Conservation (phyloP, 2,888 invertebrate species). For the Lottia scabra region DNA sequence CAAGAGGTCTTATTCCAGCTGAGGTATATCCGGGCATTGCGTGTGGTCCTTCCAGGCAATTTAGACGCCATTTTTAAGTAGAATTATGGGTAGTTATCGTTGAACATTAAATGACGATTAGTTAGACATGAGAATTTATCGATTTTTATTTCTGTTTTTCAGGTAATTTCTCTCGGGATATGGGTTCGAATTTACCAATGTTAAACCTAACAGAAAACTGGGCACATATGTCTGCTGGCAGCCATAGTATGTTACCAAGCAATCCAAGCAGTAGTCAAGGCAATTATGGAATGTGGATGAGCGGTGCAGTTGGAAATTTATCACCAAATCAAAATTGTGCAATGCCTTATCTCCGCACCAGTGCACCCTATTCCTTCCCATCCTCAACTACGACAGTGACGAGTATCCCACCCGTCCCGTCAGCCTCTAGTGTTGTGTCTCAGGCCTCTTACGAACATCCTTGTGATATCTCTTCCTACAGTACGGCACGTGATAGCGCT, state of each 20-base stretch:
- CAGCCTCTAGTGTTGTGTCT: slow-evolving; percentile 34
- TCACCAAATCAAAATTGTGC: slow-evolving; percentile 61
- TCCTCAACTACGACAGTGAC: slow-evolving; percentile 41
- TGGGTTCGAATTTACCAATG: slow-evolving; percentile 53
- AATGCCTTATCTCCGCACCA: slow-evolving; percentile 56
- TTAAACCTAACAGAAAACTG: slow-evolving; percentile 58
- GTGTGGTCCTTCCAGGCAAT: neutral
- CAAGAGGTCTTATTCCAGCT: neutral
- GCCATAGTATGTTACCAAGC: slow-evolving; percentile 43
- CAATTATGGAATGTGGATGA: slow-evolving; percentile 60
- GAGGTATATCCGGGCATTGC: neutral
- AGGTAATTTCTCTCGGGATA: slow-evolving; percentile 53
- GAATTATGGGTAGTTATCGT: neutral
- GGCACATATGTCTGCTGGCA: slow-evolving; percentile 52
- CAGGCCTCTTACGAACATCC: slow-evolving; percentile 46
- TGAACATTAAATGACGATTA: slow-evolving; percentile 1
- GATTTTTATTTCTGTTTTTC: slow-evolving; percentile 27
- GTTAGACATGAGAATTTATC: neutral
- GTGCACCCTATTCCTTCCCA: slow-evolving; percentile 50
- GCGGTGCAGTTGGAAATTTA: slow-evolving; percentile 53
- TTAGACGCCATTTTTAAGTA: neutral
- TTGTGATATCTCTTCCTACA: slow-evolving; percentile 50
- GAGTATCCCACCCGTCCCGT: slow-evolving; percentile 37
- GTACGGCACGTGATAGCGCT: slow-evolving; percentile 39
- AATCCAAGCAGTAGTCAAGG: slow-evolving; percentile 47